A percentile compares a stretch with the other conserved stretches of the same genome.
phyloP scores from a whole-genome alignment of 2,797 vertebrate species.

The Gypaetus barbatus region DNA sequence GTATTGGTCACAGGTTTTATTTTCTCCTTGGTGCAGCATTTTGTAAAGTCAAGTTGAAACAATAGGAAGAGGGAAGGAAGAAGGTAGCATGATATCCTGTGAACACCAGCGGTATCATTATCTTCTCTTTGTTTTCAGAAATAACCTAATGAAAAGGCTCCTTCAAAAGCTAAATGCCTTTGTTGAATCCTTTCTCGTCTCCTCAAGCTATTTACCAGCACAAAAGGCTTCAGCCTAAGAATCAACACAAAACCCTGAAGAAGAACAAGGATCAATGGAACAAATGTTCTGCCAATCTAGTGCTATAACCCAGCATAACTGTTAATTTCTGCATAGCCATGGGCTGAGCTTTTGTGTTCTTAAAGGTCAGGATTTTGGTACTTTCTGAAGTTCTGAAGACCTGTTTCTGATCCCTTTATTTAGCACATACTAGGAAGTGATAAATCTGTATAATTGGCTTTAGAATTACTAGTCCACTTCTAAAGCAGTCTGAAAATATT shows the following conservation, averaged over 20 bases:
- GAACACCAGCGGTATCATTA: neutral
- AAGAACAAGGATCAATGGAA: neutral
- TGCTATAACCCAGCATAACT: neutral
- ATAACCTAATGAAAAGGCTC: neutral
- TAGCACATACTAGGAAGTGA: neutral
- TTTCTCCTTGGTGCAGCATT: neutral
- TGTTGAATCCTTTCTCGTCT: neutral
- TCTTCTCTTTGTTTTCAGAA: constrained; percentile 22
- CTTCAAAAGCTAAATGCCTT: neutral
- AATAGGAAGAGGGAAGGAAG: neutral
- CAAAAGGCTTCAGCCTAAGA: neutral
- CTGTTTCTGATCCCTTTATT: neutral
- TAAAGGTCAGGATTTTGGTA: neutral
- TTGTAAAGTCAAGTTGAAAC: neutral
- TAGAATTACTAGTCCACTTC: neutral
- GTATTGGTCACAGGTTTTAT: neutral
- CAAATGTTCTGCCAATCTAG: neutral
- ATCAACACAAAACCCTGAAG: neutral
- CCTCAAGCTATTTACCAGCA: neutral
- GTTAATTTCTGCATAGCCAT: neutral
- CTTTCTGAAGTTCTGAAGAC: neutral
- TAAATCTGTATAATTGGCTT: neutral
- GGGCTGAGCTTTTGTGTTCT: neutral
- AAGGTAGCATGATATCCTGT: neutral
- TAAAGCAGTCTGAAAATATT: neutral